Base-by-base conservation (phyloP, 2,888 invertebrate species). In the Hipparchia semele region DNA sequence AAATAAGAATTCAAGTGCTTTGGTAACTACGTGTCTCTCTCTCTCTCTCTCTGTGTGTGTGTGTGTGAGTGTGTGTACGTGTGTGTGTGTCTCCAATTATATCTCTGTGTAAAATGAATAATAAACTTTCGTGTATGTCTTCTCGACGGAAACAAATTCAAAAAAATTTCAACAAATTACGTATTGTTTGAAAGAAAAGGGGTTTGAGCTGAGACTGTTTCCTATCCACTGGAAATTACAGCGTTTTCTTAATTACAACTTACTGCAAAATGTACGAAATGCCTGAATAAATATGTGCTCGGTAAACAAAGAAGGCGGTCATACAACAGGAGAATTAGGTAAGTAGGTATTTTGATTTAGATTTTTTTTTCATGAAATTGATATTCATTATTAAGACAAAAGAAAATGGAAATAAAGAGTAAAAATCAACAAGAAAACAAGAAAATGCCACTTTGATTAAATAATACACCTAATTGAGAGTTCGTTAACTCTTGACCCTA, bases 111-210 rank as follows among this genome's bases (percentile, higher is more conserved):
- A 59, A 67, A 67, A 49, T 23, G 51, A 64, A 58, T 62, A 61
- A 58, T 46, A 56, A 58, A 49, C 53, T 65, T 56, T 45, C 12
- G 9, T 64, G 54, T 74, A 66, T 67, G 61, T 53, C 58, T 67
- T 62, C 60, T 46, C 12, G 61, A 9, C 33, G 39, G 39, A 39
- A 2, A 39, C 4, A n/a, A n/a, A n/a, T n/a, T n/a, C n/a, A n/a
- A n/a, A 61, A 45, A 2, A 13, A 59, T 72, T 70, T 60, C 33
- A 72, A 71, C 61, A 67, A 66, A 71, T 61, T 39, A 39, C 1
- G 39, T 39, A 67, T 74, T 71, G 66, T 61, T 66, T 13, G 33
- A 54, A 69, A 39, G 46, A 39, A 51, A 62, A 54, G 23, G 59
- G 70, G 6, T 49, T 53, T 62, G 62, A 60, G 59, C 9, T 9